Percentiles rank a stretch among this genome's conserved stretches.
Conservation (phyloP, 2,888 invertebrate species). For the Drosophila hawaiiensis region DNA sequence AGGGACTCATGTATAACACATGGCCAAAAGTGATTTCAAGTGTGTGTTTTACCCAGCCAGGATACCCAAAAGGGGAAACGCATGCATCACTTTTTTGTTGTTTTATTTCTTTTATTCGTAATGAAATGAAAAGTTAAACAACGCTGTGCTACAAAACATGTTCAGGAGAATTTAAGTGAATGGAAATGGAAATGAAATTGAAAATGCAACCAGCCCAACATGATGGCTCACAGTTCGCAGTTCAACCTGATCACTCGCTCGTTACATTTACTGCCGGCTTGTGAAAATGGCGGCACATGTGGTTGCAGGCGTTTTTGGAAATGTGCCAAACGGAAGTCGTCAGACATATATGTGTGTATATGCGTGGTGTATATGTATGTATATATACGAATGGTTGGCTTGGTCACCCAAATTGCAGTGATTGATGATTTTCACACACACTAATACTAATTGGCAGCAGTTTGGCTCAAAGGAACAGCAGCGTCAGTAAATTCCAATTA, state of each 20-base stretch:
- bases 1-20: slow-evolving; percentile 41
- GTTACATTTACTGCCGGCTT: slow-evolving; percentile 33
- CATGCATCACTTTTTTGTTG: slow-evolving; percentile 15
- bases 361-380: not conserved
- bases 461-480: slow-evolving; percentile 8
- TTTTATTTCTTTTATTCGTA: slow-evolving; percentile 30
- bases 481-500: slow-evolving; percentile 44
- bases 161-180: slow-evolving; percentile 55
- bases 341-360: slow-evolving; percentile 6
- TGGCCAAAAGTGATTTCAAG: slow-evolving; percentile 63
- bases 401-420: slow-evolving; percentile 22
- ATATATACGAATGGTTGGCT: slow-evolving; percentile 19
- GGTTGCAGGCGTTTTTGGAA: slow-evolving; percentile 63
- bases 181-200: slow-evolving; percentile 42
- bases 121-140: slow-evolving; percentile 73
- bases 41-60: slow-evolving; percentile 14
- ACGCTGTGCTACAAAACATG: slow-evolving; percentile 32
- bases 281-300: slow-evolving; percentile 54
- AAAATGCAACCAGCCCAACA: slow-evolving; percentile 14
- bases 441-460: slow-evolving; percentile 28
- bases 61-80: slow-evolving; percentile 10
- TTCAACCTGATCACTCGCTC: slow-evolving; percentile 14
- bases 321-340: slow-evolving; percentile 62
- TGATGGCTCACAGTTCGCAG: not conserved
- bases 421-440: slow-evolving; percentile 41